phyloP scores from a whole-genome alignment of 92 coral and sea anemone species.

The Micromussa lordhowensis region DNA sequence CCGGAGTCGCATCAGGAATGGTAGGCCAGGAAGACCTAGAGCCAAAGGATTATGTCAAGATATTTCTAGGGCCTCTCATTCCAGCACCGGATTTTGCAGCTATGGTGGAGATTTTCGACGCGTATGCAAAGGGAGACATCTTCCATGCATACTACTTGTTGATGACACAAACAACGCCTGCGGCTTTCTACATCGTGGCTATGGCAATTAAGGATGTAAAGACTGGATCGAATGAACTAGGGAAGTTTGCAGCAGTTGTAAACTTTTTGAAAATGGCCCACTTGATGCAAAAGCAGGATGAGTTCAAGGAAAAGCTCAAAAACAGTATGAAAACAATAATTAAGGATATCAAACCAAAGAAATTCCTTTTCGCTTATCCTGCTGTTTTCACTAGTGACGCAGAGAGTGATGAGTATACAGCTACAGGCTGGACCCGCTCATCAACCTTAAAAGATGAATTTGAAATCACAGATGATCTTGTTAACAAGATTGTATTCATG shows the following conservation, averaged over 20 bases:
- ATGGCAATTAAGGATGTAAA: neutral
- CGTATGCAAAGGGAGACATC: neutral
- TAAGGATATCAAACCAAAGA: neutral
- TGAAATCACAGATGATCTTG: neutral
- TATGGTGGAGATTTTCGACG: constrained; percentile 5
- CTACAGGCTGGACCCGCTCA: neutral
- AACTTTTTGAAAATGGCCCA: neutral
- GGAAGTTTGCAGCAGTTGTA: neutral
- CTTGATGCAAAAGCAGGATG: neutral
- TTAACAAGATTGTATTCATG: neutral
- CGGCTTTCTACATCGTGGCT: neutral
- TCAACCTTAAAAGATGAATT: neutral
- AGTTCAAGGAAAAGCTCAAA: neutral
- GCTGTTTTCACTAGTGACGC: neutral
- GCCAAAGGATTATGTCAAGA: constrained; percentile 27
- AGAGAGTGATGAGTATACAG: neutral
- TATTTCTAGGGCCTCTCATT: constrained; percentile 12
- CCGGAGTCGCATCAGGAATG: constrained; percentile 27
- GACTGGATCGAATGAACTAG: neutral
- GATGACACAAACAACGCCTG: neutral
- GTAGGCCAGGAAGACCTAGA: constrained; percentile 5
- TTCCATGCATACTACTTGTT: neutral
- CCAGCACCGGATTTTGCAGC: constrained; percentile 26
- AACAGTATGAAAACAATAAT: neutral
- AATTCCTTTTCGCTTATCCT: constrained; percentile 7